Evolutionary conservation across 1,140 invertebrate genomes (phyloP).

Genomic region (Drosophila pandora): DNA sequence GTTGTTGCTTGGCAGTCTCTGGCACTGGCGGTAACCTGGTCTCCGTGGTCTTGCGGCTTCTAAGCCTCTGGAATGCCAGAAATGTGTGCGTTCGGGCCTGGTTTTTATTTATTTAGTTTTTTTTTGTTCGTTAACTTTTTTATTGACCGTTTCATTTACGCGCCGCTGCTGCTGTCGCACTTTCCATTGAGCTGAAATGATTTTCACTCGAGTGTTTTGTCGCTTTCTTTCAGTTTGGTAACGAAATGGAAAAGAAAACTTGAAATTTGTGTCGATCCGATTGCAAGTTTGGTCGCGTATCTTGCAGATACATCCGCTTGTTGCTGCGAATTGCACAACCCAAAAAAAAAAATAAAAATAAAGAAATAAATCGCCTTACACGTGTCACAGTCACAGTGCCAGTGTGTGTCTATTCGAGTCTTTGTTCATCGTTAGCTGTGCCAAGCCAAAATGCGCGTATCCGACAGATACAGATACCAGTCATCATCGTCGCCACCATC

Average conservation of each 20-base stretch:
- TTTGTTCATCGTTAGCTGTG: slow-evolving; percentile 57
- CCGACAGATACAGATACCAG: slow-evolving; percentile 67
- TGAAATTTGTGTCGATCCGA: slow-evolving; percentile 69
- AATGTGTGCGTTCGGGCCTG: slow-evolving; percentile 47
- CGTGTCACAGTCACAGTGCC: slow-evolving; percentile 17
- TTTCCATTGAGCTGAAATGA: slow-evolving; percentile 68
- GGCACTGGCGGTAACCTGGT: slow-evolving; percentile 8
- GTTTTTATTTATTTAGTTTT: slow-evolving; percentile 21
- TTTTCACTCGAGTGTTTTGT: slow-evolving; percentile 66
- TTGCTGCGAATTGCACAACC: slow-evolving; percentile 63
- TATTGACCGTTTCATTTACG: slow-evolving; percentile 69
- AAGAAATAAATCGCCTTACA: slow-evolving; percentile 42
- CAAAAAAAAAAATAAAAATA: slow-evolving; percentile 40
- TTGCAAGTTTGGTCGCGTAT: slow-evolving; percentile 68
- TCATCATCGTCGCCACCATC: slow-evolving; percentile 53
- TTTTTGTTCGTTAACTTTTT: slow-evolving; percentile 35
- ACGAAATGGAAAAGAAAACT: slow-evolving; percentile 69
- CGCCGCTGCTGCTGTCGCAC: slow-evolving; percentile 48
- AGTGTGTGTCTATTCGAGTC: slow-evolving; percentile 33
- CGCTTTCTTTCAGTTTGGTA: slow-evolving; percentile 71
- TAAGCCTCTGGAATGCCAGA: slow-evolving; percentile 47
- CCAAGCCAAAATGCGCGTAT: slow-evolving; percentile 72
- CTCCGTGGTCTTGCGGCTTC: slow-evolving; percentile 36
- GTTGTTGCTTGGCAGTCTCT: slow-evolving; percentile 35
- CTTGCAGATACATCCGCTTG: slow-evolving; percentile 66